Evolutionary conservation across 2,888 invertebrate species (phyloP).

Genomic region (Serripes groenlandicus): DNA sequence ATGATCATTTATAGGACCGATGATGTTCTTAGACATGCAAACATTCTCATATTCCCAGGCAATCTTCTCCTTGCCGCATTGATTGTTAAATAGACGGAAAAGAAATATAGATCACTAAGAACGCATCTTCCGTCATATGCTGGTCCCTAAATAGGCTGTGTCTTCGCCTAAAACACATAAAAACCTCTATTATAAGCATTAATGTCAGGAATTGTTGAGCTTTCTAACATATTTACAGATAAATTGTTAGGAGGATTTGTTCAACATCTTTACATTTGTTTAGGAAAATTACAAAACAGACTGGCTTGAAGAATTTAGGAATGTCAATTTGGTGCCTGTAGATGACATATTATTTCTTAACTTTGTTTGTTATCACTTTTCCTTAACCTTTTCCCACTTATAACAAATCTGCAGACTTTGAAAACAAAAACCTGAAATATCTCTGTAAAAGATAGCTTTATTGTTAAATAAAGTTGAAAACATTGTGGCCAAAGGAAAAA

Average conservation of each 20-base stretch:
- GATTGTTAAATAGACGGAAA: conserved; percentile 42
- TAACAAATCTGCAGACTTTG: no score
- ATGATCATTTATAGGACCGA: conserved; percentile 56
- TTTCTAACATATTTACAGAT: conserved; percentile 30
- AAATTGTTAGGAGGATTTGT: conserved; percentile 11
- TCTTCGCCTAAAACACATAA: conserved; percentile 60
- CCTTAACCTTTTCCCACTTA: no score
- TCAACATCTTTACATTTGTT: not conserved
- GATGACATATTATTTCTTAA: no score
- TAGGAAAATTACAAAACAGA: not conserved
- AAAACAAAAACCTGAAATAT: no score
- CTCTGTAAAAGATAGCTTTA: no score
- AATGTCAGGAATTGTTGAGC: conserved; percentile 35
- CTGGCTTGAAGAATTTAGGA: no score
- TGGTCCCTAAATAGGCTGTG: conserved; percentile 45
- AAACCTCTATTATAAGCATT: conserved; percentile 52
- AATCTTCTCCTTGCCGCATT: no score
- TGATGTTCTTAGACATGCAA: conserved; percentile 59
- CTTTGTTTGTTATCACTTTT: no score
- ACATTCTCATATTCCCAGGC: conserved; percentile 24
- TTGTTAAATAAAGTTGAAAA: no score
- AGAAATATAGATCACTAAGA: conserved; percentile 45
- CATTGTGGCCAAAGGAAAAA: no score
- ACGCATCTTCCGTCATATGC: conserved; percentile 54
- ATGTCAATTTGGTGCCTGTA: no score